Base-by-base conservation (phyloP, 1,140 invertebrate species). In the Drosophila tsacasi region DNA sequence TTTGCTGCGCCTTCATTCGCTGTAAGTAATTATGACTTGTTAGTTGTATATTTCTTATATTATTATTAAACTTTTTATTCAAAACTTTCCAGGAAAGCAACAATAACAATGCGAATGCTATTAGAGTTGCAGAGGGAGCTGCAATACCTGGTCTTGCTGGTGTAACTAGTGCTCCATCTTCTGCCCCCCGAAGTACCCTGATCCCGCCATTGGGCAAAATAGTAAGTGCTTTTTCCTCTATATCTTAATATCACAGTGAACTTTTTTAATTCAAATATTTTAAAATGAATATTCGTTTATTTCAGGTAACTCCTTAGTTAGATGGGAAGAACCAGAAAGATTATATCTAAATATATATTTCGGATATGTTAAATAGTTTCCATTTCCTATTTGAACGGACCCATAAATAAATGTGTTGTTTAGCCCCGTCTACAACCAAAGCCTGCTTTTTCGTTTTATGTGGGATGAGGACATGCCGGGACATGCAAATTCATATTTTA, bases 401-500 rank as follows among this genome's bases (percentile, higher is more conserved):
- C 6, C 13, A 47, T 39, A 57, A 72, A 73, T 50, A 47, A 19
- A 60, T 50, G 3, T 42, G n/a, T 30, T 27, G n/a, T 13, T 42
- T 13, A 30, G 37, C 1, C 23, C n/a, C 30, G 25, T 9, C 12
- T 30, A 44, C 21, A 66, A 47, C 19, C 40, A 59, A 73, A 32
- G 59, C 47, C 46, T 61, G 81, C 35, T 37, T 63, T 63, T 46
- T 39, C 2, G 32, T 59, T 46, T 63, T 55, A 50, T 50, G 50
- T 65, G 65, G 30, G 10, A 32, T 32, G 30, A 3, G 10, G 7
- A 30, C 4, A 12, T 32, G 55, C 42, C 25, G 32, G 57, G 21
- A 49, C 44, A 72, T 78, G 83, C 58, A 79, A 90, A 81, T 78
- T 50, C 65, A 78, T 71, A 60, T 83, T 79, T 79, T 86, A 87